Percentiles rank a stretch among this genome's conserved stretches.
Conservation (phyloP, 2,113 vertebrate genomes). For the Prolemur simus region DNA sequence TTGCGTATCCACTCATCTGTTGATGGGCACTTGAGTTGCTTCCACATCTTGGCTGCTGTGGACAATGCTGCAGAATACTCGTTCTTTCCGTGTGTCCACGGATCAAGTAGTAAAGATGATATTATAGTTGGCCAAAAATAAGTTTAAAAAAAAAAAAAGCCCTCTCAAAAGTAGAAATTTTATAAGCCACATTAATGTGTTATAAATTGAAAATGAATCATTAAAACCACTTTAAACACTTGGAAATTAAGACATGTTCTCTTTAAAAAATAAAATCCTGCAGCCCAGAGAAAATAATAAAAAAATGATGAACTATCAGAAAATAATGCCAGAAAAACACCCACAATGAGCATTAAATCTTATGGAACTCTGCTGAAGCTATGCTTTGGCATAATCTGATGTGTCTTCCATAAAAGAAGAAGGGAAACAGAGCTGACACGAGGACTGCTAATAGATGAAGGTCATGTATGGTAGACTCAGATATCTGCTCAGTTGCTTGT, state of each 20-base stretch:
- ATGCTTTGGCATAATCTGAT: not conserved
- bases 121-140: not conserved
- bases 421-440: not conserved
- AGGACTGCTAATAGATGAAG: not conserved
- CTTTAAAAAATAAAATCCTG: not conserved
- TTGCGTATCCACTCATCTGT: not conserved
- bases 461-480: too few species aligned
- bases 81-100: not conserved
- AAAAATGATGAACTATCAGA: not conserved
- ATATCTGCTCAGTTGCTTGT: not conserved
- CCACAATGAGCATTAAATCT: not conserved
- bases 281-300: not conserved
- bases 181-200: not conserved
- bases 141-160: not conserved
- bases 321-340: not conserved
- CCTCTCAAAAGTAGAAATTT: not conserved
- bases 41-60: not conserved
- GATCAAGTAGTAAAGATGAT: not conserved
- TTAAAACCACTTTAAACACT: not conserved
- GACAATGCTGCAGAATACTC: not conserved
- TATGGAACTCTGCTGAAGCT: not conserved
- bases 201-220: not conserved
- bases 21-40: not conserved
- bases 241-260: not conserved
- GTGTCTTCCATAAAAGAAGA: not conserved